A percentile compares a stretch with the other conserved stretches of the same genome.
These are phyloP conservation scores for Chelmon rostratus DNA, from an alignment of 2,797 vertebrate species.

Conservation along the genomic window DNA sequence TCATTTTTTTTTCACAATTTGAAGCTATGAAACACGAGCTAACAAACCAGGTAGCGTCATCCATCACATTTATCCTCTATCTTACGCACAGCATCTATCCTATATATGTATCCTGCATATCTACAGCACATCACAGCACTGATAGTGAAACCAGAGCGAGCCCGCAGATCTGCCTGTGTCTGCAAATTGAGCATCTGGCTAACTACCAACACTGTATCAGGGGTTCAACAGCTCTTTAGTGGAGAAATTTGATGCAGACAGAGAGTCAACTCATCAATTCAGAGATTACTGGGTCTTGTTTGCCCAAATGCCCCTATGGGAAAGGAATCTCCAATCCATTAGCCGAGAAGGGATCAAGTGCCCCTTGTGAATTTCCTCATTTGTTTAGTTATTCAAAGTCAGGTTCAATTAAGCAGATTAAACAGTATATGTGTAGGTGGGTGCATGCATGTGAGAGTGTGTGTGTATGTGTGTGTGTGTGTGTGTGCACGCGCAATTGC, in stretches of 20 bases:
- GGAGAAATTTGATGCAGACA: constrained; percentile 85
- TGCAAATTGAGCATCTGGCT: constrained; percentile 81
- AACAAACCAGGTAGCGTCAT: background rate
- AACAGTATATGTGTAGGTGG: constrained; percentile 63
- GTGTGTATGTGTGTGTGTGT: constrained; percentile 21
- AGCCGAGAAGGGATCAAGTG: constrained; percentile 83
- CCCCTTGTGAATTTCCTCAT: constrained; percentile 86
- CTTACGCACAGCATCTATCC: constrained; percentile 29
- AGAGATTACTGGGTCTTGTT: constrained; percentile 86
- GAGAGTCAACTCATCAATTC: constrained; percentile 82
- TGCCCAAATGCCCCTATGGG: constrained; percentile 82
- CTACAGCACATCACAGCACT: constrained; percentile 36
- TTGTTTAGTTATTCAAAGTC: constrained; percentile 88
- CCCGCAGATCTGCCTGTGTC: constrained; percentile 63
- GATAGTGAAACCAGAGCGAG: constrained; percentile 62
- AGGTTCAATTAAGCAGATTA: constrained; percentile 87
- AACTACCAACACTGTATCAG: constrained; percentile 82
- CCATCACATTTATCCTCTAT: constrained; percentile 43
- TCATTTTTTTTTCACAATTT: background rate
- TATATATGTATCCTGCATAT: constrained; percentile 50
- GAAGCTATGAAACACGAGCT: constrained; percentile 8
- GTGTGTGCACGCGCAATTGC: background rate
- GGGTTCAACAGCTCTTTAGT: constrained; percentile 83
- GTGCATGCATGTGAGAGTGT: constrained; percentile 16
- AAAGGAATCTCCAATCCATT: constrained; percentile 88